Evolutionary conservation across 2,113 vertebrate species (phyloP), one percentile per base, ranked within the genome.

Genomic region (Benitochromis conjunctus): DNA sequence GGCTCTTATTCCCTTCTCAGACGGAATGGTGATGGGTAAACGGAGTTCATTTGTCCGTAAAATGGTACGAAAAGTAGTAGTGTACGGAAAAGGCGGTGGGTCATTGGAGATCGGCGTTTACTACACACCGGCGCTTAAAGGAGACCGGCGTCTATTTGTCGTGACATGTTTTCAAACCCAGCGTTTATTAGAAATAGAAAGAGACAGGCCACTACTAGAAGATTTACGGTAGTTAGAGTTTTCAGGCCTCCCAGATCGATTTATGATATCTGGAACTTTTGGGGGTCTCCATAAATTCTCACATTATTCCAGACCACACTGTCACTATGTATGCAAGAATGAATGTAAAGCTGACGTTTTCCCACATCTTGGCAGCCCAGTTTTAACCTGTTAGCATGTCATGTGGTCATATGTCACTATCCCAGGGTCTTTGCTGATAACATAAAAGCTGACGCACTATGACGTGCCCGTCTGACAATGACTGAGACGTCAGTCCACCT

Each of bases 291-390:
- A 46, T 46, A 74, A 71, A 46, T 41, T 71, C 38, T 46, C 3
- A 0, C 0, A n/a, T 69, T 24, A 24, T 24, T 69, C 64, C 38
- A 24, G 0, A 18, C 41, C 41, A 74, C 26, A 74, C 43, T 31
- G 43, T 74, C 43, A 7, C 43, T 74, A 19, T 10, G 1, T 48
- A 74, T 0, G 9, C 69, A 74, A 11, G 24, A 48, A 18, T 19
- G 41, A 18, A 74, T 29, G 24, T 48, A 74, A 48, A 1, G 9
- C 1, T 8, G 43, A 19, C 6, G 19, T 18, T 8, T 74, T 31
- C 24, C 43, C 19, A 74, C 43, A 74, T 51, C 24, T 74, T 19
- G 69, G 24, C 21, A 29, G 69, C 41, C 69, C 43, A 74, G 24
- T 18, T 48, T 1, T 48, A 74, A 74, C 24, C 21, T 48, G 14